These are phyloP conservation scores for Nycticebus coucang DNA, from an alignment of 2,113 vertebrate genomes.

Conservation along the genomic window DNA sequence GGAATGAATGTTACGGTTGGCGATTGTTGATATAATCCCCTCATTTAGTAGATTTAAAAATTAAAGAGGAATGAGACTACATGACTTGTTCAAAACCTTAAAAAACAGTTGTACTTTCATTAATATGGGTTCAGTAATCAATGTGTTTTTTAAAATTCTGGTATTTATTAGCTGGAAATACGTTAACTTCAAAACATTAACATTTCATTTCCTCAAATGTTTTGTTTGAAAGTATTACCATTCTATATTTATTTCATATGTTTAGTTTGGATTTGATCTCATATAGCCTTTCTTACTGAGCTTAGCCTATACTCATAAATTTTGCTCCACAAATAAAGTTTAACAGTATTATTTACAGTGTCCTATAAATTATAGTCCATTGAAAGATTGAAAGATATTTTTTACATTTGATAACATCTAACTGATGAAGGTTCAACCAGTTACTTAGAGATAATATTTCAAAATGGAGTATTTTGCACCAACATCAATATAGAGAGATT, in stretches of 20 bases:
- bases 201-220: slow-evolving; percentile 27
- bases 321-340: slow-evolving; percentile 36
- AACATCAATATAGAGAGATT: slow-evolving; percentile 29
- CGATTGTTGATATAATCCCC: neutral
- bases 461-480: slow-evolving; percentile 9
- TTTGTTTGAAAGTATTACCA: slow-evolving; percentile 45
- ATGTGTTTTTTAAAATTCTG: neutral
- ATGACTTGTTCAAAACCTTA: neutral
- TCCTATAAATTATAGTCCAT: neutral
- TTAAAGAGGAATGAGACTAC: neutral
- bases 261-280: slow-evolving; percentile 50
- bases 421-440: slow-evolving; percentile 25
- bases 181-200: neutral
- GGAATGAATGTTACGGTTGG: neutral
- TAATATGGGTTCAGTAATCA: neutral
- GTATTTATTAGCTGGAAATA: slow-evolving; percentile 1
- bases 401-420: slow-evolving; percentile 38
- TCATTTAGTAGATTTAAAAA: neutral
- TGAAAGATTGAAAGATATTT: slow-evolving; percentile 21
- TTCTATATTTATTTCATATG: slow-evolving; percentile 1
- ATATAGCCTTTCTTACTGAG: slow-evolving; percentile 14
- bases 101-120: slow-evolving; percentile 15
- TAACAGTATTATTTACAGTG: neutral
- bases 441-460: slow-evolving; percentile 39
- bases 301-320: neutral